Conservation (phyloP, 2,113 vertebrate species). For the Mionectes macconnelli region DNA sequence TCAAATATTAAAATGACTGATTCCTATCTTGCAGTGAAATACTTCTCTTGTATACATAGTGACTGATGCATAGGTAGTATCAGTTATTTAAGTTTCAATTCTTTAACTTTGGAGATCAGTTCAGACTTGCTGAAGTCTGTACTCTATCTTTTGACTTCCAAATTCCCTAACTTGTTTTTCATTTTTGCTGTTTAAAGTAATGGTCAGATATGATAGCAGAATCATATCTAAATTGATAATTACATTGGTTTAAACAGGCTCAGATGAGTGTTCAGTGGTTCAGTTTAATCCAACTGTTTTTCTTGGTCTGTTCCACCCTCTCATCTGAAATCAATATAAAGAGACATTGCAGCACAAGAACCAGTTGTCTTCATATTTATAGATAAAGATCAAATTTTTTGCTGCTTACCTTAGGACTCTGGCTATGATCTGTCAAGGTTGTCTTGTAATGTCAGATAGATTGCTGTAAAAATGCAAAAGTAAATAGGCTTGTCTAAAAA, state of each 20-base stretch:
- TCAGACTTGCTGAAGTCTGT: background rate
- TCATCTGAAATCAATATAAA: background rate
- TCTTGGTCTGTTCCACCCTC: background rate
- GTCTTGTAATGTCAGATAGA: background rate
- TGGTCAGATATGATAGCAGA: background rate
- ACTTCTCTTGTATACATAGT: background rate
- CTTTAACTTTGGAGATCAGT: background rate
- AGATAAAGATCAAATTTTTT: background rate
- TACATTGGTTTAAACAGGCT: background rate
- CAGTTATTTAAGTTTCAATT: background rate
- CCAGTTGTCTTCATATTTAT: background rate
- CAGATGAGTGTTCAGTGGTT: background rate
- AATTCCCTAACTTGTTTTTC: background rate
- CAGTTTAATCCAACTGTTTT: background rate
- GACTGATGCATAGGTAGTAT: background rate
- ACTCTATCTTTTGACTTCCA: background rate
- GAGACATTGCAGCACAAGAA: background rate
- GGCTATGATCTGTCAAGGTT: background rate
- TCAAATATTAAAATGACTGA: background rate
- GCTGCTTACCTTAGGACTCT: background rate
- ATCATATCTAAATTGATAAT: background rate
- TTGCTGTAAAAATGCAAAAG: background rate
- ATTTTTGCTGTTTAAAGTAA: background rate
- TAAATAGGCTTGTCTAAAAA: conserved; percentile 33
- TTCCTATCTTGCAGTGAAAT: background rate